Conservation (phyloP, 2,797 vertebrate genomes). For the Pitangus sulphuratus region DNA sequence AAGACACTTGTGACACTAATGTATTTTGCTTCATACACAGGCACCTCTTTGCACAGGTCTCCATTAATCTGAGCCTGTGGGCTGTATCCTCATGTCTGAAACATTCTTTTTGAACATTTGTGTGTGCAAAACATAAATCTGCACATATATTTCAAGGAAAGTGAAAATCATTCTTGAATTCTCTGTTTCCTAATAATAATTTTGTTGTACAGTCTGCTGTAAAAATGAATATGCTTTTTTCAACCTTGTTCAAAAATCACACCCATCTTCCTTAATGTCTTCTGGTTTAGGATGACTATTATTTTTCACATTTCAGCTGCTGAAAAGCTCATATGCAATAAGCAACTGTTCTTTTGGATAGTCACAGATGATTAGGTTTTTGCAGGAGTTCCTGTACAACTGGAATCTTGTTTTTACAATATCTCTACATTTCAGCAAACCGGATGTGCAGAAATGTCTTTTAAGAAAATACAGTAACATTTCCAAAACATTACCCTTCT, state of each 20-base stretch:
- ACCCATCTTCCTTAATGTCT: background rate
- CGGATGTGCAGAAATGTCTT: background rate
- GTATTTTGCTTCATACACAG: background rate
- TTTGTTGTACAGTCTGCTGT: background rate
- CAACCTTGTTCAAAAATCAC: background rate
- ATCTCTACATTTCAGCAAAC: background rate
- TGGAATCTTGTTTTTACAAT: background rate
- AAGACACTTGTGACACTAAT: background rate
- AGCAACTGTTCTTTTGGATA: background rate
- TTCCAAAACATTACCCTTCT: background rate
- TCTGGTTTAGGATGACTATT: background rate
- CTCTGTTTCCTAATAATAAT: background rate
- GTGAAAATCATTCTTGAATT: background rate
- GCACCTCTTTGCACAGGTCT: background rate
- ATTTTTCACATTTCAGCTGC: conserved; percentile 1
- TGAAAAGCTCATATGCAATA: background rate
- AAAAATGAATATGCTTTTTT: background rate
- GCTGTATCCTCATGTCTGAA: background rate
- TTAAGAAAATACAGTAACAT: background rate
- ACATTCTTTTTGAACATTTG: background rate
- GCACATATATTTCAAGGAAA: background rate
- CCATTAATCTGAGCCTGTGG: background rate
- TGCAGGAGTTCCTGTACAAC: background rate
- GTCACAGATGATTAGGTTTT: background rate
- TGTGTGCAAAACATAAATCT: background rate